Evolutionary conservation across 2,888 invertebrate genomes (phyloP), one percentile per base, ranked within the genome.

Genomic region (Gerris lacustris): DNA sequence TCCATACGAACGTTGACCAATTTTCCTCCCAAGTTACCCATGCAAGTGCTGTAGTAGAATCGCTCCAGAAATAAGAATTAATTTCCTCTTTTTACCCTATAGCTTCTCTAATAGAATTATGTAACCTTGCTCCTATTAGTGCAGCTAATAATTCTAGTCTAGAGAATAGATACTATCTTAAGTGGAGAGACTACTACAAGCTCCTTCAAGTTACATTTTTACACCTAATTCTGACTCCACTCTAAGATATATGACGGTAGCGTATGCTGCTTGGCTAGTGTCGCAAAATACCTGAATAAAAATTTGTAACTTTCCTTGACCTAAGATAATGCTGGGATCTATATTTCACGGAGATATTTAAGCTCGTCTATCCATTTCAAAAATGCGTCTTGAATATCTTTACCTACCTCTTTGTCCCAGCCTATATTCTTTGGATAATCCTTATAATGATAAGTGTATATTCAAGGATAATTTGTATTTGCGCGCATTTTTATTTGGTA

Each of bases 211-310:
- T 44, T 73, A 72, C 5, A 77, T 74, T 45, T 67, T 64, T 5
- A 76, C 73, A 31, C 67, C 67, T 1, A 67, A 69, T 31, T 44
- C 45, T 44, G n/a, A n/a, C n/a, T n/a, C n/a, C n/a, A n/a, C n/a
- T n/a, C n/a, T n/a, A n/a, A n/a, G n/a, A n/a, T n/a, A n/a, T 62
- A 77, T 70, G 11, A 72, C 75, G 0, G 78, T 73, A 5, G 77
- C 77, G 68, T 79, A 78, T 0, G 78, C 77, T 6, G 31, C 6
- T 63, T 74, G 70, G 64, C 77, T 76, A 0, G 78, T 78, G 67
- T 79, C 78, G 44, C 73, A 72, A 72, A 79, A 78, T 0, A 73
- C 74, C 64, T 79, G 78, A n/a, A n/a, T n/a, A n/a, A n/a, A n/a
- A n/a, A n/a, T n/a, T n/a, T n/a, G n/a, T n/a, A n/a, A n/a, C n/a